Base-by-base conservation (phyloP, 1,140 invertebrate species). In the Tetragnatha versicolor region DNA sequence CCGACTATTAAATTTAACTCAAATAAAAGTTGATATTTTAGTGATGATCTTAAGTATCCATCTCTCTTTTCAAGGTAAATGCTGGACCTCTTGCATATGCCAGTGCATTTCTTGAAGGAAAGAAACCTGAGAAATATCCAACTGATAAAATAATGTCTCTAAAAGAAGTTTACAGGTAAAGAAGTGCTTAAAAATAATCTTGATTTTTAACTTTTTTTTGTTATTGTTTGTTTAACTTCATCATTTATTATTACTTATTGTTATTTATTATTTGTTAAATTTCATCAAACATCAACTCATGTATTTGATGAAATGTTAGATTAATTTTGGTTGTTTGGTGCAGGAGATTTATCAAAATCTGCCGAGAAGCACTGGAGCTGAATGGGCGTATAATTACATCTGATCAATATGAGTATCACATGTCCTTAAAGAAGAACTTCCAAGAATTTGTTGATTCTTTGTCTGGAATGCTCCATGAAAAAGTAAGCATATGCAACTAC, bases 1-100 rank as follows among this genome's bases (percentile, higher is more conserved):
- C n/a, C n/a, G n/a, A n/a, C n/a, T n/a, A n/a, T n/a, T n/a, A n/a
- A n/a, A n/a, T n/a, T n/a, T n/a, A n/a, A n/a, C n/a, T n/a, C n/a
- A n/a, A n/a, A n/a, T n/a, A n/a, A n/a, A n/a, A n/a, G n/a, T n/a
- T n/a, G n/a, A n/a, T n/a, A n/a, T n/a, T n/a, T n/a, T n/a, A n/a
- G n/a, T n/a, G n/a, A n/a, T 49, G 4, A 5, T 55, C 55, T 53
- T 53, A 79, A 49, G 35, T 61, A 12, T 35, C 12, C 12, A 14
- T 4, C 14, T 68, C 49, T 33, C n/a, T 31, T 33, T 27, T 42
- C n/a, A 77, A 87, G 85, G 95, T 98, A 0, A 96, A 98, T 87
- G 94, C 94, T n/a, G 96, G 96, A 33, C 96, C 96, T 1, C 85
- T 97, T 55, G 94, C 94, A 3, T 98, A 97, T 86, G 95, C 95